Evolutionary conservation across 2,797 vertebrate genomes (phyloP).

Genomic region (Aeoliscus strigatus): DNA sequence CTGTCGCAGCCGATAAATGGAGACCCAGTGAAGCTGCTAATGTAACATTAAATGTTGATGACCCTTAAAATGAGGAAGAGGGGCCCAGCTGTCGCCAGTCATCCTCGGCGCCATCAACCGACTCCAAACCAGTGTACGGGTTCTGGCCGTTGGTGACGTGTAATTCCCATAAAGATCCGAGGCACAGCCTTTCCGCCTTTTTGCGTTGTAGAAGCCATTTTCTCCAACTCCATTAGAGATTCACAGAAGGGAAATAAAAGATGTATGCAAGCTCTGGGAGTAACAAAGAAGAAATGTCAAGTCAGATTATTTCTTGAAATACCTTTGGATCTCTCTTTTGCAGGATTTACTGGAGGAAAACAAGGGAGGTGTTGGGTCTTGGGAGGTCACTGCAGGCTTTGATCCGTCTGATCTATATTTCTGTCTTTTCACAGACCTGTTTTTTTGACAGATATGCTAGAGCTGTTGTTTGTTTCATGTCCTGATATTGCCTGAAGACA

Average conservation of each 20-base stretch:
- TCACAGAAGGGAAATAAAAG: slow-evolving; percentile 1
- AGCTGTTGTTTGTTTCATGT: slow-evolving; percentile 44
- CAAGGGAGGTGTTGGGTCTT: slow-evolving; percentile 3
- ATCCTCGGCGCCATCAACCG: slow-evolving; percentile 56
- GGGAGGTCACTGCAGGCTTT: slow-evolving; percentile 30
- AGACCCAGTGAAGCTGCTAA: slow-evolving; percentile 58
- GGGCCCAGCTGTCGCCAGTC: slow-evolving; percentile 64
- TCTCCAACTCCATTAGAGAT: not conserved
- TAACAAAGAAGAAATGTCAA: slow-evolving; percentile 24
- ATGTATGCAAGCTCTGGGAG: slow-evolving; percentile 3
- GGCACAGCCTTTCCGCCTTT: slow-evolving; percentile 1
- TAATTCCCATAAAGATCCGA: slow-evolving; percentile 17
- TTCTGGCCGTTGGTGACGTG: slow-evolving; percentile 41
- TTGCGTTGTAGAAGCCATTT: slow-evolving; percentile 12
- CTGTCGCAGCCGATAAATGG: slow-evolving; percentile 64
- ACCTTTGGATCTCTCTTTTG: slow-evolving; percentile 5
- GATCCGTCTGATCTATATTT: slow-evolving; percentile 27
- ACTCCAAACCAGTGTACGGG: slow-evolving; percentile 27
- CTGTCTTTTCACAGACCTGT: not conserved
- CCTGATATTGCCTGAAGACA: slow-evolving; percentile 35
- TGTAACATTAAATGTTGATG: slow-evolving; percentile 72
- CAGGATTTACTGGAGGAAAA: slow-evolving; percentile 10
- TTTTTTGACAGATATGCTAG: slow-evolving; percentile 15
- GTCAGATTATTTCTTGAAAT: slow-evolving; percentile 23
- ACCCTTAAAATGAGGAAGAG: slow-evolving; percentile 68